These are phyloP conservation scores for Lordiphosa collinella DNA, from an alignment of 1,140 invertebrate genomes.

Conservation along the genomic window DNA sequence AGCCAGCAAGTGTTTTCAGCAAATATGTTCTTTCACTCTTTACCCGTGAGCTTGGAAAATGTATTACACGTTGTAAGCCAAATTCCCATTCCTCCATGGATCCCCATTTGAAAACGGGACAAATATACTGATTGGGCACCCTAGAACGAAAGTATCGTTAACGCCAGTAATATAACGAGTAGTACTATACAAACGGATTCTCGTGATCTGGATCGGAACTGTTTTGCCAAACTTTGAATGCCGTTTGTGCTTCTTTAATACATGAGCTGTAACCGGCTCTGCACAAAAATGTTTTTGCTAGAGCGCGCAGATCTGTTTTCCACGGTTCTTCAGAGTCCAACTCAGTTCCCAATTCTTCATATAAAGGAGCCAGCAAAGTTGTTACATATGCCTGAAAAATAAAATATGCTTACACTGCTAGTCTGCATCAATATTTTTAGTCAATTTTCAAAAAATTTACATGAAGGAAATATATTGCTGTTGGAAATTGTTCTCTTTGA, in stretches of 20 bases:
- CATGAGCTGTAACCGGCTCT: constrained; percentile 86
- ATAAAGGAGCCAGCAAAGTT: constrained; percentile 84
- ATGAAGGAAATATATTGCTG: no score
- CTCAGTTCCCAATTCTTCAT: constrained; percentile 82
- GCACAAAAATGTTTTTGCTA: constrained; percentile 85
- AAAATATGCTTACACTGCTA: background rate
- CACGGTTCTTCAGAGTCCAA: constrained; percentile 82
- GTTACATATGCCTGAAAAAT: constrained; percentile 83
- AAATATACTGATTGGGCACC: constrained; percentile 86
- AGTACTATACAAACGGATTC: constrained; percentile 83
- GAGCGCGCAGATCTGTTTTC: constrained; percentile 82
- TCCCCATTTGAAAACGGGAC: constrained; percentile 89
- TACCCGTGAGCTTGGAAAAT: constrained; percentile 85
- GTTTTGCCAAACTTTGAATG: constrained; percentile 85
- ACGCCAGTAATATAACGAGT: background rate
- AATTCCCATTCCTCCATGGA: constrained; percentile 89
- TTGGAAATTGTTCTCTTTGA: no score
- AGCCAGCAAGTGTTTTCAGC: constrained; percentile 87
- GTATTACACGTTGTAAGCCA: constrained; percentile 86
- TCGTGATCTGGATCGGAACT: constrained; percentile 85
- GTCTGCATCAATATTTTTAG: no score
- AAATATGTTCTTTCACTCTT: constrained; percentile 87
- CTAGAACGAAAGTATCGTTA: constrained; percentile 79
- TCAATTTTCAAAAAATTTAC: no score
- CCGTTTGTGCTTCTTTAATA: constrained; percentile 84